Base-by-base conservation (phyloP, 2,888 invertebrate genomes). In the Anthophora plumipes region DNA sequence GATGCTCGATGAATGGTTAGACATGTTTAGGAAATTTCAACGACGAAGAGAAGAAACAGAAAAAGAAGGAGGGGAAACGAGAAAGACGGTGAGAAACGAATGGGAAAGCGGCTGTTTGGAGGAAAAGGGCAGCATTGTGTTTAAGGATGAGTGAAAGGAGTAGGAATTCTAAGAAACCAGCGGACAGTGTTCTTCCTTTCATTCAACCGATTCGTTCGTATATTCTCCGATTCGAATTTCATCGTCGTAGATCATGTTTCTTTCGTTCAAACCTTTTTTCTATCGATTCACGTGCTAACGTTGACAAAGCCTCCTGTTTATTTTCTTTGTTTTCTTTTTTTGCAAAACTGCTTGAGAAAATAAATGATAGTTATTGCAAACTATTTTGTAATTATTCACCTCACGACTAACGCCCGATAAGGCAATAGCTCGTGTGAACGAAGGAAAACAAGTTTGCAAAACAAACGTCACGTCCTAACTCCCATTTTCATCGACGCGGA, bases 111-210 rank as follows among this genome's bases (percentile, higher is more conserved):
- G 20, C 48, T 48, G 74, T 41, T 31, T 41, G 48, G 68, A 37
- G 48, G 76, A 37, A 75, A 75, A 75, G 76, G 64, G 57, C 60
- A 22, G 66, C 20, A 67, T 61, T 61, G 77, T 67, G 77, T 55
- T 31, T 60, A 54, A 48, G 48, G 25, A 55, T 55, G 60, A 77
- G 77, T 61, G 77, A 77, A 77, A 77, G 77, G 67, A 67, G 46
- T 41, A 39, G 9, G 48, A 52, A 60, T 37, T 55, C 71, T 64
- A 39, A 9, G 57, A 57, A 77, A 25, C 20, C 25, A 57, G 20
- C n/a, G 8, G 20, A n/a, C n/a, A 17, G 63, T 55, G 67, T 25
- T 48, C 25, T 25, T 71, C 57, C 57, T 77, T 76, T 77, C 76
- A 50, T 75, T 77, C 64, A n/a, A 41, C 52, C 41, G 52, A 54